Evolutionary conservation across 2,797 vertebrate genomes (phyloP).

Genomic region (Gymnoscopelus microlampas): DNA sequence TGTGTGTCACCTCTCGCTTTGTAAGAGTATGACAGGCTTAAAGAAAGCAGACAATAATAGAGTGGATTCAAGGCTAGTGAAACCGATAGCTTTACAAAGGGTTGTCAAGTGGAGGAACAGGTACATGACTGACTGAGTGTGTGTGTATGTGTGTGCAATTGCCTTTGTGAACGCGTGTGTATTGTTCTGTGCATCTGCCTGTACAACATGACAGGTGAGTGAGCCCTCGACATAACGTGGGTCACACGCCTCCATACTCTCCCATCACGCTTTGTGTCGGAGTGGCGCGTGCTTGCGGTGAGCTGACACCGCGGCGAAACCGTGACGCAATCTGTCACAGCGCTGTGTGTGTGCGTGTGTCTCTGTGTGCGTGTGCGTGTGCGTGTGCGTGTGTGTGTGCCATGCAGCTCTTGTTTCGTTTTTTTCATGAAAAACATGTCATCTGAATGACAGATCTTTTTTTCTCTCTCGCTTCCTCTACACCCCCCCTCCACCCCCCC

Average conservation of each 20-base stretch:
- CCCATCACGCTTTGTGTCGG: conserved; percentile 54
- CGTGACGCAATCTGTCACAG: conserved; percentile 49
- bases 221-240: conserved; percentile 45
- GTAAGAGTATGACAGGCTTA: background rate
- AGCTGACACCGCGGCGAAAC: conserved; percentile 29
- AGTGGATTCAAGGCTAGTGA: background rate
- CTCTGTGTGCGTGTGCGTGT: background rate
- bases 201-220: conserved; percentile 55
- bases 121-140: background rate
- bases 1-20: background rate
- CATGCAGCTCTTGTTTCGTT: conserved; percentile 52
- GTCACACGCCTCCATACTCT: conserved; percentile 50
- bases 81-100: conserved; percentile 8
- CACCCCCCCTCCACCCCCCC: too few species aligned
- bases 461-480: background rate
- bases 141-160: background rate
- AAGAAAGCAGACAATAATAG: background rate
- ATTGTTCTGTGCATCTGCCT: background rate
- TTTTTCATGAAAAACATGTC: conserved; percentile 48
- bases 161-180: background rate
- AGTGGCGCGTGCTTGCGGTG: conserved; percentile 4
- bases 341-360: conserved; percentile 2
- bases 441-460: conserved; percentile 48
- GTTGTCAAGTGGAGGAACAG: conserved; percentile 1
- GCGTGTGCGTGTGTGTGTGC: conserved; percentile 13